A percentile compares a stretch with the other conserved stretches of the same genome.
phyloP scores from a whole-genome alignment of 1,140 invertebrate genomes.

The Centruroides sculpturatus region DNA sequence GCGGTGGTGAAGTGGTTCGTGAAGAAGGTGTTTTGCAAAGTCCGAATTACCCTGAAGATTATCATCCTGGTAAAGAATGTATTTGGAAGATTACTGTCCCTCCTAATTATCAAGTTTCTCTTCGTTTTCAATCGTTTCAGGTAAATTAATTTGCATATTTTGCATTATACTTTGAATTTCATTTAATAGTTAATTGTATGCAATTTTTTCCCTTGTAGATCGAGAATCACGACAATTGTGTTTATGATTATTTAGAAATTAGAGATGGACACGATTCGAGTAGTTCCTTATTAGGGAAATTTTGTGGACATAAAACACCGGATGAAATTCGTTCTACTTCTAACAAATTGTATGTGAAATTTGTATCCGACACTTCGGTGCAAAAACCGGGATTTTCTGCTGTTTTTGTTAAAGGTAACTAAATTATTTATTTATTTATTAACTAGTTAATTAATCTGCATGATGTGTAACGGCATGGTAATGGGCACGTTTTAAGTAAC shows the following conservation, averaged over 20 bases:
- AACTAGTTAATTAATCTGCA: too few relatives aligned
- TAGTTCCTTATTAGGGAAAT: slow-evolving; percentile 64
- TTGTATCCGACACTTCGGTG: slow-evolving; percentile 90
- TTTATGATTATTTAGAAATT: slow-evolving; percentile 89
- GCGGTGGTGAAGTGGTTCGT: slow-evolving; percentile 73
- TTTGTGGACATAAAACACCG: slow-evolving; percentile 90
- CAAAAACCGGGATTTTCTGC: slow-evolving; percentile 94
- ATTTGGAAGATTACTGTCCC: slow-evolving; percentile 88
- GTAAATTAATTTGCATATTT: not conserved
- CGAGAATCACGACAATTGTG: slow-evolving; percentile 95
- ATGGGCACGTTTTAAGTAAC: too few relatives aligned
- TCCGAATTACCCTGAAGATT: slow-evolving; percentile 96
- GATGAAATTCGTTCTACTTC: slow-evolving; percentile 70
- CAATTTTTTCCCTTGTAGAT: slow-evolving; percentile 32
- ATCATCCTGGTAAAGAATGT: slow-evolving; percentile 88
- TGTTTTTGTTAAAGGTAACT: slow-evolving; percentile 61
- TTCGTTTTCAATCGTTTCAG: slow-evolving; percentile 53
- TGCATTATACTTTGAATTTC: not conserved
- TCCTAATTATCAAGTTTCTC: slow-evolving; percentile 56
- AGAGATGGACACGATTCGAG: slow-evolving; percentile 50
- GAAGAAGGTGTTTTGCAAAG: slow-evolving; percentile 68
- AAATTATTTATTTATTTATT: not conserved
- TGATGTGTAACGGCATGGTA: too few relatives aligned
- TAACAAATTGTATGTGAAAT: slow-evolving; percentile 85
- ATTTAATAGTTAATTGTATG: too few relatives aligned